Conservation (phyloP, 1,140 invertebrate species). For the Neuroterus valhalla region DNA sequence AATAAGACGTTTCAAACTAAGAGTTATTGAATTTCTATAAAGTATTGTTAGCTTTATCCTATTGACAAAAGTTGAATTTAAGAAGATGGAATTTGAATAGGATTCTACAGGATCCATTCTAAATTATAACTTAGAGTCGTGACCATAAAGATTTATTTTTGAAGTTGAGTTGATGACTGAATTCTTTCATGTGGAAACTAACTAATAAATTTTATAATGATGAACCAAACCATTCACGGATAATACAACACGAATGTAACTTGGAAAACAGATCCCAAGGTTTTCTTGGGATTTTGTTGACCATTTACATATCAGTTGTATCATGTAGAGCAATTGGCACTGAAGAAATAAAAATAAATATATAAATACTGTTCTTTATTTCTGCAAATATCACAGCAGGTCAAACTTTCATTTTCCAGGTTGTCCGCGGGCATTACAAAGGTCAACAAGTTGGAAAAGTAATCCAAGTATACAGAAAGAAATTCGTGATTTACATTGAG, state of each 20-base stretch:
- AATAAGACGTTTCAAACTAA: no score
- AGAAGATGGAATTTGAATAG: no score
- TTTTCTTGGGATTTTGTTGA: conserved; percentile 67
- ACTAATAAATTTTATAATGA: conserved; percentile 66
- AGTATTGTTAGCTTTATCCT: no score
- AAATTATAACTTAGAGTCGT: no score
- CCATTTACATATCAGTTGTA: conserved; percentile 62
- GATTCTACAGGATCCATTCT: no score
- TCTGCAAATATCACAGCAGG: no score
- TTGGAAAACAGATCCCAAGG: conserved; percentile 64
- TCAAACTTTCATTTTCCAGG: conserved; percentile 73
- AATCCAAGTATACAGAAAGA: conserved; percentile 98
- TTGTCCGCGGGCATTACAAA: conserved; percentile 98
- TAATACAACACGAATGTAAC: conserved; percentile 56
- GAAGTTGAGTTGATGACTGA: neutral
- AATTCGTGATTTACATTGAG: conserved; percentile 99
- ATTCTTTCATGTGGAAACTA: neutral
- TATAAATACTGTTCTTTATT: neutral
- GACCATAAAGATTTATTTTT: no score
- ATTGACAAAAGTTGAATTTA: no score
- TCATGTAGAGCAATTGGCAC: conserved; percentile 77
- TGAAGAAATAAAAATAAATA: conserved; percentile 63
- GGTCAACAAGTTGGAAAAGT: conserved; percentile 99
- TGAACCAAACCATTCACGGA: conserved; percentile 78
- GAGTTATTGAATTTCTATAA: no score